A percentile compares a stretch with the other conserved stretches of the same genome.
phyloP scores from a whole-genome alignment of 2,113 vertebrate genomes.

The Marcusenius ussheri region DNA sequence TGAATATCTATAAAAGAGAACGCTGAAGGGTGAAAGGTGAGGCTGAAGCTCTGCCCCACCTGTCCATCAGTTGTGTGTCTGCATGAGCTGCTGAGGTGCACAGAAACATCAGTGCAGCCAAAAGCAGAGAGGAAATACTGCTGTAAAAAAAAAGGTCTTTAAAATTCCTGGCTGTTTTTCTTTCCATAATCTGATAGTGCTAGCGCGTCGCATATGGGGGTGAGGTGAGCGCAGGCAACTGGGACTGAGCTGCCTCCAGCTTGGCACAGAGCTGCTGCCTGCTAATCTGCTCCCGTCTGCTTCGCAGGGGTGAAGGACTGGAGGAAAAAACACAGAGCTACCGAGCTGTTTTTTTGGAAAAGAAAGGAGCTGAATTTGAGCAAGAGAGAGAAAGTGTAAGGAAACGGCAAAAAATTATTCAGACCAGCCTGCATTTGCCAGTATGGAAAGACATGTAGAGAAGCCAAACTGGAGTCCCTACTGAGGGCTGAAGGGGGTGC shows the following conservation, averaged over 20 bases:
- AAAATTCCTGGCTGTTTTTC: conserved; percentile 2
- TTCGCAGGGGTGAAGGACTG: background rate
- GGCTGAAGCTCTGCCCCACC: background rate
- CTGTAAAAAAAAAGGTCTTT: background rate
- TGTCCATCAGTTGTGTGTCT: background rate
- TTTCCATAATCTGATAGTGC: background rate
- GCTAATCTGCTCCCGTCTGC: background rate
- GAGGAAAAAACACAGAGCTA: background rate
- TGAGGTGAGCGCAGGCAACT: background rate
- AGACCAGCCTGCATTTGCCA: conserved; percentile 44
- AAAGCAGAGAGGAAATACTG: background rate
- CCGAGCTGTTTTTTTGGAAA: conserved; percentile 25
- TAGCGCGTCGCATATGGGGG: background rate
- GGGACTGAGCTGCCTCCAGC: background rate
- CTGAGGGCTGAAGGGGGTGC: conserved; percentile 12
- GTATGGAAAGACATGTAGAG: conserved; percentile 43
- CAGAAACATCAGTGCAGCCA: background rate
- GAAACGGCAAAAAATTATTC: conserved; percentile 49
- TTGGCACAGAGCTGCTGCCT: background rate
- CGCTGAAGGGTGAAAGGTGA: background rate
- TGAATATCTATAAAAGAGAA: background rate
- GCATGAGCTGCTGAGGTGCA: background rate
- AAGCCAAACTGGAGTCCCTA: conserved; percentile 40
- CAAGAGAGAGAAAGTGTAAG: conserved; percentile 23
- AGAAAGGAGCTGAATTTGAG: conserved; percentile 4